Evolutionary conservation across 2,888 invertebrate genomes (phyloP).

Genomic region (Amblyjoppa proteus): DNA sequence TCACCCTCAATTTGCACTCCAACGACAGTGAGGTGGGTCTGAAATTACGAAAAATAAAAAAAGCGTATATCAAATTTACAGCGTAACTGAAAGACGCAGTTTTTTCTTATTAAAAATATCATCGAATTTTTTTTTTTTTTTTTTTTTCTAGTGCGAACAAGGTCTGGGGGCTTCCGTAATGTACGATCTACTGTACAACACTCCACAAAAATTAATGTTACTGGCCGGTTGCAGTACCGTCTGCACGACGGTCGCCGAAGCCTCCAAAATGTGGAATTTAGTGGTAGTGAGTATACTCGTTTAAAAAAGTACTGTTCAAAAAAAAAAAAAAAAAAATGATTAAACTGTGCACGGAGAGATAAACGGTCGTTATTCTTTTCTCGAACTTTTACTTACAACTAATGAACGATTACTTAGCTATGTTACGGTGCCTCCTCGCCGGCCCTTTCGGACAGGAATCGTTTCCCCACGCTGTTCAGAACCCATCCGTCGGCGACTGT

Average conservation of each 20-base stretch:
- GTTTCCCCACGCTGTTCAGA: constrained; percentile 99
- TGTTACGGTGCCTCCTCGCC: constrained; percentile 99
- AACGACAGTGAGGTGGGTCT: constrained; percentile 97
- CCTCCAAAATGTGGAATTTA: constrained; percentile 99
- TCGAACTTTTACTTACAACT: not conserved
- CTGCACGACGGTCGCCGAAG: constrained; percentile 99
- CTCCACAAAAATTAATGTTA: constrained; percentile 96
- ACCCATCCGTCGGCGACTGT: constrained; percentile 99
- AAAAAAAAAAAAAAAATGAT: not conserved
- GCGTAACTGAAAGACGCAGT: not conserved
- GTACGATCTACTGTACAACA: constrained; percentile 98
- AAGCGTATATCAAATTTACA: not conserved
- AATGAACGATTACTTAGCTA: constrained; percentile 87
- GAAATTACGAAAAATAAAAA: not conserved
- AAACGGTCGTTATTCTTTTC: constrained; percentile 23
- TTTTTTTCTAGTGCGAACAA: constrained; percentile 95
- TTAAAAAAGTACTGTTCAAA: not conserved
- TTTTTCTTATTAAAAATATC: not conserved
- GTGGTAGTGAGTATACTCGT: constrained; percentile 93
- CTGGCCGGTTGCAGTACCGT: constrained; percentile 99
- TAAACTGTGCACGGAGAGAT: constrained; percentile 1
- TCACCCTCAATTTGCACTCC: constrained; percentile 95
- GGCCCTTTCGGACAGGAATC: constrained; percentile 97
- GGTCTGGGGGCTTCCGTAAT: constrained; percentile 99
- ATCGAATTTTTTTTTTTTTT: constrained; percentile 80